phyloP scores from a whole-genome alignment of 2,888 invertebrate genomes.

The Caenorhabditis sinica region DNA sequence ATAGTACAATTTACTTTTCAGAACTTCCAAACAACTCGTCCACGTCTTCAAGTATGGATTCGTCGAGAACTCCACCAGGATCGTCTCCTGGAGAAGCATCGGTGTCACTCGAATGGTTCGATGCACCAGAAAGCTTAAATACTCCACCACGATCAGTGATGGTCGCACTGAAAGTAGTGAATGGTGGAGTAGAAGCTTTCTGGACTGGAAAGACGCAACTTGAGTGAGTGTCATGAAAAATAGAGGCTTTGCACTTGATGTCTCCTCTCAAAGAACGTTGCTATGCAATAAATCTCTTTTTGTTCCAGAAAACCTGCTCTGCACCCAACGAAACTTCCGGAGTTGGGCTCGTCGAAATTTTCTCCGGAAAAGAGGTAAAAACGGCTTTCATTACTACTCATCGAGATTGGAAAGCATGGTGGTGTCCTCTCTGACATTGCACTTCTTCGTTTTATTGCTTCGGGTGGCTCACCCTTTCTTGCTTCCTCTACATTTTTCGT shows the following conservation, averaged over 20 bases:
- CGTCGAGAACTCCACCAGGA: not conserved
- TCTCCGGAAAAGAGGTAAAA: slow-evolving; percentile 8
- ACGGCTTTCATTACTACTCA: not conserved
- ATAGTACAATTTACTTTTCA: not conserved
- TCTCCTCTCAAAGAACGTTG: too few relatives aligned
- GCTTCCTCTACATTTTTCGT: not conserved
- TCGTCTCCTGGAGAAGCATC: slow-evolving; percentile 3
- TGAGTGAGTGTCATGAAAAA: not conserved
- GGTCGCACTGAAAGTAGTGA: slow-evolving; percentile 1
- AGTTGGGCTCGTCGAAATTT: not conserved
- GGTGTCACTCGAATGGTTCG: slow-evolving; percentile 1
- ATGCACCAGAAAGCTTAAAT: slow-evolving; percentile 5
- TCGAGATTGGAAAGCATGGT: not conserved
- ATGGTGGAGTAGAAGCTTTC: not conserved
- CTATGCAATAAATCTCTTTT: not conserved
- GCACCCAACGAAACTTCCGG: not conserved
- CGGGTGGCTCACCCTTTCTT: not conserved
- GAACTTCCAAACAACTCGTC: not conserved
- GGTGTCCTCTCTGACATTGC: not conserved
- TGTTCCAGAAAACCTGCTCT: not conserved
- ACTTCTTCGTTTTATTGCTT: too few relatives aligned
- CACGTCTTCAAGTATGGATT: not conserved
- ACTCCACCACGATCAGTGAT: not conserved
- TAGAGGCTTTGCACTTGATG: too few relatives aligned
- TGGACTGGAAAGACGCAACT: not conserved